These are phyloP conservation scores for Hydropsyche betteni DNA, from an alignment of 2,888 invertebrate species.

Conservation along the genomic window DNA sequence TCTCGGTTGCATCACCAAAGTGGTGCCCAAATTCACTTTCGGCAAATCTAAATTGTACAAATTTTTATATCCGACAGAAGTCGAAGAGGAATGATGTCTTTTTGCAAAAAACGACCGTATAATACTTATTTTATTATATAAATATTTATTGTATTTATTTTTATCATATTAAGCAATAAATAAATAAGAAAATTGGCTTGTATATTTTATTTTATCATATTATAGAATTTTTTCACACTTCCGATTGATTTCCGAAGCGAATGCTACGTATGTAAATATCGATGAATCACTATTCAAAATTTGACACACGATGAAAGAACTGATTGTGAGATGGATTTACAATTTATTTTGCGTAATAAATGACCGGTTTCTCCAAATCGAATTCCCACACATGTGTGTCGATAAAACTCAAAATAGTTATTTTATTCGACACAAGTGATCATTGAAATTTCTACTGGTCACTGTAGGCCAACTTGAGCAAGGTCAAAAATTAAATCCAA, in stretches of 20 bases:
- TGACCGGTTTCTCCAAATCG: conserved; percentile 18
- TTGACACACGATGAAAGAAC: too few species aligned
- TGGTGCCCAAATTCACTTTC: too few species aligned
- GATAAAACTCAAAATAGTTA: not conserved
- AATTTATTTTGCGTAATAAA: not conserved
- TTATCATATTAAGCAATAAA: not conserved
- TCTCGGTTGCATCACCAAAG: too few species aligned
- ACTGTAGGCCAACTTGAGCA: not conserved
- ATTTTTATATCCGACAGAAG: not conserved
- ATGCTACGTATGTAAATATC: not conserved
- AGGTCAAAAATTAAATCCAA: not conserved
- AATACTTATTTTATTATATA: too few species aligned
- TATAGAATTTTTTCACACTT: not conserved
- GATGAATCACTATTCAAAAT: conserved; percentile 1
- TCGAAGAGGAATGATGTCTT: not conserved
- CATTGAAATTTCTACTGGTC: not conserved
- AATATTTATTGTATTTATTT: not conserved
- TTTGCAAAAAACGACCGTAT: too few species aligned
- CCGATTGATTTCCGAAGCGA: not conserved
- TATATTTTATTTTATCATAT: not conserved
- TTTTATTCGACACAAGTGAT: not conserved
- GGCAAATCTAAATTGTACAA: too few species aligned
- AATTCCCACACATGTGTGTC: not conserved
- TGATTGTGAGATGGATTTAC: too few species aligned
- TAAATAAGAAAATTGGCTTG: not conserved